Conservation (phyloP, 2,888 invertebrate genomes). For the Euproctis similis region DNA sequence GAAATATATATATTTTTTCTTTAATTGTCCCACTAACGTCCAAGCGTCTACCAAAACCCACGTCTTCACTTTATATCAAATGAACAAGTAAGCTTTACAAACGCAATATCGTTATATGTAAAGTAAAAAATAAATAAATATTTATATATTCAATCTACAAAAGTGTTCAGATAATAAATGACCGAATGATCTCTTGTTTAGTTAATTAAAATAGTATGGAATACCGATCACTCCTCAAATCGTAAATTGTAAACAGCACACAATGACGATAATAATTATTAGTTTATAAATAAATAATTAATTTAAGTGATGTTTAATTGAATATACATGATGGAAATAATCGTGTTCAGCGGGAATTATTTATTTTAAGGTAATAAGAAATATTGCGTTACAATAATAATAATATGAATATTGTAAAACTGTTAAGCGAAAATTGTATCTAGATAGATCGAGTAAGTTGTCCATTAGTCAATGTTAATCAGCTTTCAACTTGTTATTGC, state of each 20-base stretch:
- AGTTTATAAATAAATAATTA: conserved; percentile 70
- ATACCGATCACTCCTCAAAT: conserved; percentile 35
- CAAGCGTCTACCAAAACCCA: conserved; percentile 53
- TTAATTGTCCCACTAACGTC: conserved; percentile 50
- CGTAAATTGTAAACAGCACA: conserved; percentile 61
- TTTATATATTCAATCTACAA: conserved; percentile 43
- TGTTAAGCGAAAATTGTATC: conserved; percentile 71
- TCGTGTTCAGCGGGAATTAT: conserved; percentile 72
- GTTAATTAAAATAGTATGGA: conserved; percentile 40
- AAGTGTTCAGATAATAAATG: conserved; percentile 72
- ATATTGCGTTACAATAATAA: conserved; percentile 33
- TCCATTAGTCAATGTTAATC: conserved; percentile 69
- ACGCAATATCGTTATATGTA: conserved; percentile 53
- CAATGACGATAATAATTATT: conserved; percentile 56
- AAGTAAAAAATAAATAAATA: conserved; percentile 30
- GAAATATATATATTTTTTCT: conserved; percentile 37
- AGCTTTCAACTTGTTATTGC: conserved; percentile 67
- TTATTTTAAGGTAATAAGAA: conserved; percentile 66
- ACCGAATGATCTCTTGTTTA: conserved; percentile 46
- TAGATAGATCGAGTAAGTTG: conserved; percentile 68
- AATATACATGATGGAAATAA: conserved; percentile 47
- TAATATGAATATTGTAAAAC: conserved; percentile 71
- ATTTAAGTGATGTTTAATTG: conserved; percentile 63
- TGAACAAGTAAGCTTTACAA: conserved; percentile 47
- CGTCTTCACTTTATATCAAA: conserved; percentile 43